Conservation (phyloP, 2,113 vertebrate species). For the Riparia riparia region DNA sequence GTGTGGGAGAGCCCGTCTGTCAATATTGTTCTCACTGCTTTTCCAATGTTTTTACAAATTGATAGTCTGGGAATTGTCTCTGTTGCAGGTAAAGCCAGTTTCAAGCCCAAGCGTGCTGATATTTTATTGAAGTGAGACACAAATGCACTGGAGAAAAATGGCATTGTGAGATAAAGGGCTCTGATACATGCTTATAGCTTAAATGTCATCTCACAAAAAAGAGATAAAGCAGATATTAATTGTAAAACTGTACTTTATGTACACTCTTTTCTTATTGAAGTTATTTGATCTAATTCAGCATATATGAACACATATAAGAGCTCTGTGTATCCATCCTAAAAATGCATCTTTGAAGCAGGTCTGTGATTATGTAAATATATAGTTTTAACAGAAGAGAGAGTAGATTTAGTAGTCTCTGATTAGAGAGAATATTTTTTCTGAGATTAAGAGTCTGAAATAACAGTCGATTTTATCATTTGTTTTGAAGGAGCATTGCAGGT, state of each 20-base stretch:
- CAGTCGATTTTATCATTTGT: constrained; percentile 28
- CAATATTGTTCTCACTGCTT: constrained; percentile 55
- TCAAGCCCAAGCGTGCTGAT: constrained; percentile 46
- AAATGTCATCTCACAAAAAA: constrained; percentile 24
- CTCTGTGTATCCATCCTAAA: constrained; percentile 2
- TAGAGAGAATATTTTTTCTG: constrained; percentile 7
- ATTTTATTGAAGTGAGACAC: constrained; percentile 57
- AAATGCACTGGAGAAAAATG: constrained; percentile 37
- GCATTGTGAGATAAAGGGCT: constrained; percentile 42
- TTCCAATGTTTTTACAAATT: constrained; percentile 73
- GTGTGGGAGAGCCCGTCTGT: constrained; percentile 52
- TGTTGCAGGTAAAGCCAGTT: constrained; percentile 78
- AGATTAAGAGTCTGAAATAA: not conserved
- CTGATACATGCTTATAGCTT: constrained; percentile 11
- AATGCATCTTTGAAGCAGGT: not conserved
- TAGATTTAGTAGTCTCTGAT: constrained; percentile 1
- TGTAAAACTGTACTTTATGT: not conserved
- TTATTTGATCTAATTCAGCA: not conserved
- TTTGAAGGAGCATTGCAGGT: constrained; percentile 44
- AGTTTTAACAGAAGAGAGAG: not conserved
- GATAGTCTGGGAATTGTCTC: constrained; percentile 79
- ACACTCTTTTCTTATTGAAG: not conserved
- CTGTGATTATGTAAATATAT: not conserved
- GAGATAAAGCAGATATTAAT: constrained; percentile 22
- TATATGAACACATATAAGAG: not conserved